Percentiles rank a stretch among this genome's conserved stretches.
These are phyloP conservation scores for Callimorpha dominula DNA, from an alignment of 2,888 invertebrate species.

Conservation along the genomic window DNA sequence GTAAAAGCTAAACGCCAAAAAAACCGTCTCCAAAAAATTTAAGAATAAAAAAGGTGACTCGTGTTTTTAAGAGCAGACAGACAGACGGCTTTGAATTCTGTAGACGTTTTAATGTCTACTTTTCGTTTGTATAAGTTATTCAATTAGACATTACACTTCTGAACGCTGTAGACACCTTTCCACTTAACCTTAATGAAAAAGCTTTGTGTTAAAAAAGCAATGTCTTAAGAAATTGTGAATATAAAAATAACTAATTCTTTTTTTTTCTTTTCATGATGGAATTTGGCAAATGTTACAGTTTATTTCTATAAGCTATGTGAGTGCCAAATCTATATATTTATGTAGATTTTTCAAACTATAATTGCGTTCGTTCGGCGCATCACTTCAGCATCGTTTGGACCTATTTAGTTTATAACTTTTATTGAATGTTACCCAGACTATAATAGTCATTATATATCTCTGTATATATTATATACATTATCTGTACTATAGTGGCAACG, in stretches of 20 bases:
- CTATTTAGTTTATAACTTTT: background rate
- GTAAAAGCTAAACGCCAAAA: background rate
- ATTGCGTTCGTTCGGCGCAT: background rate
- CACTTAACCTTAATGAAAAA: constrained; percentile 10
- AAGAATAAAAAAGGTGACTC: background rate
- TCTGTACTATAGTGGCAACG: background rate
- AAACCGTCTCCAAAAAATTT: background rate
- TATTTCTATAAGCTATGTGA: background rate
- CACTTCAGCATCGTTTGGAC: background rate
- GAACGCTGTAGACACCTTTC: background rate
- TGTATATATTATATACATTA: background rate
- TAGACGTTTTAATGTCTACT: background rate
- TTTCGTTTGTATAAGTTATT: constrained; percentile 13
- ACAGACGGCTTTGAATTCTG: background rate
- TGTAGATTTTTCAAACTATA: background rate
- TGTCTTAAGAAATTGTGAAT: background rate
- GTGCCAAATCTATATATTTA: background rate
- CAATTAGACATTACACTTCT: constrained; percentile 7
- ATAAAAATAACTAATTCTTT: background rate
- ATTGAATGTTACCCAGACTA: background rate
- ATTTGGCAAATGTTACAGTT: background rate
- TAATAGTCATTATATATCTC: background rate
- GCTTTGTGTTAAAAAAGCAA: constrained; percentile 1
- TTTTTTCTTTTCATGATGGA: background rate
- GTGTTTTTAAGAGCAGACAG: background rate